Percentiles rank a stretch among this genome's conserved stretches.
Evolutionary conservation across 2,113 vertebrate species (phyloP).

Genomic region (Jacana jacana): DNA sequence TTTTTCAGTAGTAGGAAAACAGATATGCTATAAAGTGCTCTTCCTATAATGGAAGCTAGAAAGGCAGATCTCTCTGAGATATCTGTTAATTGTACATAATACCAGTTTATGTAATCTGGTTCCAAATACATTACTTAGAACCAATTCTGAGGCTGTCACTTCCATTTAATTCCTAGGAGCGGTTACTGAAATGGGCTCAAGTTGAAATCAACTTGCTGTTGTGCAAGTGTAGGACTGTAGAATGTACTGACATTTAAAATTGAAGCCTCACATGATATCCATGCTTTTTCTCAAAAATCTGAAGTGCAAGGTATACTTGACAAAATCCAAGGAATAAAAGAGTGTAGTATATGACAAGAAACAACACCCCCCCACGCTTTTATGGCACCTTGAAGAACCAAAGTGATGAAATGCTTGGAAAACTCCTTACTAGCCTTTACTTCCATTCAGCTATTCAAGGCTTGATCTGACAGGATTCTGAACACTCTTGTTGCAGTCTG

Average conservation of each 20-base stretch:
- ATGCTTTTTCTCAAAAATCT: not conserved
- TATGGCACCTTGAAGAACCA: not conserved
- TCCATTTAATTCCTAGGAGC: conserved; percentile 15
- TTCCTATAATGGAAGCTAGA: not conserved
- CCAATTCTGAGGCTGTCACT: not conserved
- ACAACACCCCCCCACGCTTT: not conserved
- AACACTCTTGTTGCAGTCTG: not conserved
- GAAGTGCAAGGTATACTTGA: not conserved
- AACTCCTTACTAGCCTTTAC: not conserved
- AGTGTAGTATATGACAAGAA: not conserved
- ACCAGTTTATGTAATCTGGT: not conserved
- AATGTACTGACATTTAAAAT: not conserved
- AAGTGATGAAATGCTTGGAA: not conserved
- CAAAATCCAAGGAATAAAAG: not conserved
- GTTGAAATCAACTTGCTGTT: not conserved
- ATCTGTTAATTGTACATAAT: conserved; percentile 13
- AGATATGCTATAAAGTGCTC: not conserved
- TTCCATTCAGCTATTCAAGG: not conserved
- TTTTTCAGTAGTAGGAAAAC: not conserved
- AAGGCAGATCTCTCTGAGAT: not conserved
- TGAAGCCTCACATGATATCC: not conserved
- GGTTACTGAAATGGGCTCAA: not conserved
- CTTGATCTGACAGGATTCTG: not conserved
- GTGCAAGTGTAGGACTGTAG: not conserved
- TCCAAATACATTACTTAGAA: not conserved